Evolutionary conservation across 35 echinoderm and acorn worm genomes (phyloP), one percentile per base, ranked within the genome.

Genomic region (Stichopus chloronotus): DNA sequence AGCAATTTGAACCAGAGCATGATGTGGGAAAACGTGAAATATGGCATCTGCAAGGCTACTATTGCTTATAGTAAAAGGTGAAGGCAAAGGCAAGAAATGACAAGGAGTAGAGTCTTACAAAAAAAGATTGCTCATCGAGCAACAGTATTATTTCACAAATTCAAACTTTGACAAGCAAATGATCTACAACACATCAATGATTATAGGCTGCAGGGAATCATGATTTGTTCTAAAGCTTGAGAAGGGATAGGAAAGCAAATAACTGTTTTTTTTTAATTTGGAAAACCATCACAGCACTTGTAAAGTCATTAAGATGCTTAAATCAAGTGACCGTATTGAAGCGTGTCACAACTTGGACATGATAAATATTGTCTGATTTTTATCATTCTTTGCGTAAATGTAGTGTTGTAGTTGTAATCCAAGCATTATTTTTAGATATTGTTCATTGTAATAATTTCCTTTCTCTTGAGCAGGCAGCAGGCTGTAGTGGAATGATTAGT

Each of bases 401-500:
- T 76, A 76, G 25, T 76, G 1, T 3, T 43, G 30, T 43, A 43
- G 6, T 17, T 76, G 72, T 17, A 76, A 8, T 76, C 72, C 72
- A 17, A 71, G 65, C 65, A 71, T 71, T 71, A 13, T 71, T 71
- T 71, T n/a, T 71, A 71, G 65, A 71, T 71, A 11, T 2, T 71
- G 65, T 71, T 71, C 65, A 71, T 11, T 71, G 65, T 71, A 71
- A 71, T 71, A 71, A 71, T 76, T 24, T 24, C 72, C 72, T 76
- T 76, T 21, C 72, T 17, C 25, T 11, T 21, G 72, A 17, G 72
- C 72, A 76, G 30, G 30, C 3, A 43, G 30, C 0, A 43, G 30
- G 30, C 30, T 43, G 30, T 43, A 43, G 30, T 43, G 30, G 30
- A 43, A 43, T 43, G 30, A 0, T 43, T 43, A 43, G 30, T 43